Percentiles rank a stretch among this genome's conserved stretches.
Conservation (phyloP, 2,113 vertebrate species). For the Chamaea fasciata region DNA sequence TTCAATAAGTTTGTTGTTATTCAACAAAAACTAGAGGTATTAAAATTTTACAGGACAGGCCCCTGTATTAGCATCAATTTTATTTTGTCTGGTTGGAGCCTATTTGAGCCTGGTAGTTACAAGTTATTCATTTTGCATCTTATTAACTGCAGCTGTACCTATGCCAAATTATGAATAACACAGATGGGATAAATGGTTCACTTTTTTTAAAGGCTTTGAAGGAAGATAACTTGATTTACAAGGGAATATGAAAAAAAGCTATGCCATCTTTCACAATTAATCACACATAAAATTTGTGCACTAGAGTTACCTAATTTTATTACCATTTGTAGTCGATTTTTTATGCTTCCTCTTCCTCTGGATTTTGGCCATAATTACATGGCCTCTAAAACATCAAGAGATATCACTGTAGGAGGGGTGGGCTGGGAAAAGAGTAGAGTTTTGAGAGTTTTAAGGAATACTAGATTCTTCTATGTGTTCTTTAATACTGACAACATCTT, state of each 20-base stretch:
- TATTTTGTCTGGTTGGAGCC: not conserved
- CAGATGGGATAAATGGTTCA: not conserved
- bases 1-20: not conserved
- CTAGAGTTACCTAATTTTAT: not conserved
- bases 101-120: not conserved
- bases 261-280: not conserved
- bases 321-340: not conserved
- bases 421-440: not conserved
- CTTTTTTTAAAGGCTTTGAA: not conserved
- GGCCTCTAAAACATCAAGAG: not conserved
- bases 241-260: not conserved
- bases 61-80: not conserved
- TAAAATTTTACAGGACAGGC: not conserved
- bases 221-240: not conserved
- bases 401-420: not conserved
- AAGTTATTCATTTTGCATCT: not conserved
- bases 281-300: not conserved
- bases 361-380: not conserved
- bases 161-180: not conserved
- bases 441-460: not conserved
- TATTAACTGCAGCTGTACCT: not conserved
- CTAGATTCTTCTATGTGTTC: not conserved
- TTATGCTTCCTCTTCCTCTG: not conserved
- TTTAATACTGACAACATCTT: not conserved
- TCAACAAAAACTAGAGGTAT: not conserved